Base-by-base conservation (phyloP, 2,888 invertebrate species). In the Ornithoptera priamus region DNA sequence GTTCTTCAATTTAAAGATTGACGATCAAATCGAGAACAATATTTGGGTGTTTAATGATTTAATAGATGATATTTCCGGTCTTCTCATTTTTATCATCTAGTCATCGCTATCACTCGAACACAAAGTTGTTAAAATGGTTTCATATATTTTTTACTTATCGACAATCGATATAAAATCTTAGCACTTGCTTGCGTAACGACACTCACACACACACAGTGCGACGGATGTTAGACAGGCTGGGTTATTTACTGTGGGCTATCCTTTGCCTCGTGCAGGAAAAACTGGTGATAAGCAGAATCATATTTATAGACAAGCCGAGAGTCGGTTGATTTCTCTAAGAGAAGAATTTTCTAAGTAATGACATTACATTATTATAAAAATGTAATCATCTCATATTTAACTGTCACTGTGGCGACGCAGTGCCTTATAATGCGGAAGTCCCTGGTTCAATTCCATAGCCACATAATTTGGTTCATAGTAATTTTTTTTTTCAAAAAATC, bases 241-340 rank as follows among this genome's bases (percentile, higher is more conserved):
- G 71, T 70, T 73, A 67, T 76, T 75, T 74, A 68, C 74, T 60
- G 69, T 73, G 68, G 63, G 72, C 72, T 73, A 76, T 75, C 76
- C 77, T 77, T 71, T 70, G 70, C 69, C 75, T 74, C 68, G 72
- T 75, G 71, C 73, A 75, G 74, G 77, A 75, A 78, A 76, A 76
- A 77, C 78, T 72, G 72, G 73, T 69, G 75, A 75, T 75, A 76
- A 76, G 75, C 74, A 71, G 77, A 70, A 69, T 65, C 36, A 63
- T 65, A 70, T 72, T 65, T 53, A 59, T 59, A 69, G 59, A 39
- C 22, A 60, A 20, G 46, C 65, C 46, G 50, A 50, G 10, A 30
- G 50, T 20, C 30, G 24, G 36, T 4, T 22, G 69, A 62, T 62
- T 70, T 66, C 62, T 58, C 59, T 53, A n/a, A 22, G 36, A 62